Evolutionary conservation across 2,113 vertebrate genomes (phyloP).

Genomic region (Lanius ludovicianus): DNA sequence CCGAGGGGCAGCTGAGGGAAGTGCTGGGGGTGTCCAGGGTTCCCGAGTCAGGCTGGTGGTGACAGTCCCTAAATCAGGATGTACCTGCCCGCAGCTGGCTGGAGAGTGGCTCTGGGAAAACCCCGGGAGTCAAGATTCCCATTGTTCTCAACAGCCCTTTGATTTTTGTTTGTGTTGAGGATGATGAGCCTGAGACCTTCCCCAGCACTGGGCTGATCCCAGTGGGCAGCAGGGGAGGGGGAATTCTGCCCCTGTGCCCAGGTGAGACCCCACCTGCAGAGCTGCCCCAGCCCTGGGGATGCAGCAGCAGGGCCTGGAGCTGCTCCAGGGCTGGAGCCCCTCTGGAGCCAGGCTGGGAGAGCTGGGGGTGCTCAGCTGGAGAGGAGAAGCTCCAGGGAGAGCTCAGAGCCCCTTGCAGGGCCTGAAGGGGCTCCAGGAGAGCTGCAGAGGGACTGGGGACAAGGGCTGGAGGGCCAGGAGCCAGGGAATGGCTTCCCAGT

Average conservation of each 20-base stretch:
- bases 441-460: background rate
- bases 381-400: background rate
- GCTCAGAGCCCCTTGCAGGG: background rate
- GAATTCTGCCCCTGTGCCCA: background rate
- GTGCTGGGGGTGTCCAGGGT: accelerated
- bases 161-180: background rate
- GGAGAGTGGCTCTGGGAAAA: background rate
- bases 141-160: background rate
- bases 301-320: background rate
- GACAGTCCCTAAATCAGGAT: background rate
- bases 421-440: background rate
- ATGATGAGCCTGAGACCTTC: background rate
- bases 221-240: background rate
- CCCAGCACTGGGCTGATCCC: background rate
- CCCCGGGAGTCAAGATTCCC: accelerated
- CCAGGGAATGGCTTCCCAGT: background rate
- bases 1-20: background rate
- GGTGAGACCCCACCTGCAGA: background rate
- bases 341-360: background rate
- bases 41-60: background rate
- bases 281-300: background rate
- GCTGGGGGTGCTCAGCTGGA: background rate
- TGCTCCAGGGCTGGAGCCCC: background rate
- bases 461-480: background rate
- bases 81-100: no score